Evolutionary conservation across 1,140 invertebrate species (phyloP).

Genomic region (Drosophila repleta): DNA sequence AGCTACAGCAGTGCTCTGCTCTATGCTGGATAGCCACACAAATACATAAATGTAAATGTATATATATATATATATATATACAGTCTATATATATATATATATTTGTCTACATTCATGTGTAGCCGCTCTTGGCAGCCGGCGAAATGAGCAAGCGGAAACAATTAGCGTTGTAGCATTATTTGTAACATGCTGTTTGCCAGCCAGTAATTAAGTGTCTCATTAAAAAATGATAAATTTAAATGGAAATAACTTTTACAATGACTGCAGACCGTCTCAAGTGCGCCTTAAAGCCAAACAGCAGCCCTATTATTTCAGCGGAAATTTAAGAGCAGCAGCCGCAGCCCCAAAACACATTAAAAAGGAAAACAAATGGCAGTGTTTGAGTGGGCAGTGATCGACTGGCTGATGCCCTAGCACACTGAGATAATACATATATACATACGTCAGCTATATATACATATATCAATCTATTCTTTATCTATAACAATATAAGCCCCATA

Average conservation of each 20-base stretch:
- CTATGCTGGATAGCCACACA: conserved; percentile 3
- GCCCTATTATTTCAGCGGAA: conserved; percentile 27
- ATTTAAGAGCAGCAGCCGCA: conserved; percentile 46
- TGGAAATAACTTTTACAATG: conserved; percentile 67
- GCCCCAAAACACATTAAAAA: conserved; percentile 26
- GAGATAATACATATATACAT: too few relatives aligned
- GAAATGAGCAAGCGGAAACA: conserved; percentile 80
- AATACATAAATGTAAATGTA: neutral
- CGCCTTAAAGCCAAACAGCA: conserved; percentile 38
- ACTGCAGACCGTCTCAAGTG: conserved; percentile 64
- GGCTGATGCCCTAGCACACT: too few relatives aligned
- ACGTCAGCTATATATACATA: too few relatives aligned
- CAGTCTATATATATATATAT: conserved; percentile 1
- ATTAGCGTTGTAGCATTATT: conserved; percentile 79
- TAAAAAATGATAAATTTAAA: conserved; percentile 83
- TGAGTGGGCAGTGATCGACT: too few relatives aligned
- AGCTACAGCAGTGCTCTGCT: conserved; percentile 2
- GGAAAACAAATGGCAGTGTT: conserved; percentile 2
- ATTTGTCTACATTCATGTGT: conserved; percentile 5
- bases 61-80: conserved; percentile 5
- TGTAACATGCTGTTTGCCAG: conserved; percentile 67
- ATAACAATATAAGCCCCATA: too few relatives aligned
- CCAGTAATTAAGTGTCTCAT: conserved; percentile 80
- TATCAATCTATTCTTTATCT: too few relatives aligned
- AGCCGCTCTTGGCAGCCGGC: conserved; percentile 25